Conservation (phyloP, 2,888 invertebrate genomes). For the Adela reaumurella region DNA sequence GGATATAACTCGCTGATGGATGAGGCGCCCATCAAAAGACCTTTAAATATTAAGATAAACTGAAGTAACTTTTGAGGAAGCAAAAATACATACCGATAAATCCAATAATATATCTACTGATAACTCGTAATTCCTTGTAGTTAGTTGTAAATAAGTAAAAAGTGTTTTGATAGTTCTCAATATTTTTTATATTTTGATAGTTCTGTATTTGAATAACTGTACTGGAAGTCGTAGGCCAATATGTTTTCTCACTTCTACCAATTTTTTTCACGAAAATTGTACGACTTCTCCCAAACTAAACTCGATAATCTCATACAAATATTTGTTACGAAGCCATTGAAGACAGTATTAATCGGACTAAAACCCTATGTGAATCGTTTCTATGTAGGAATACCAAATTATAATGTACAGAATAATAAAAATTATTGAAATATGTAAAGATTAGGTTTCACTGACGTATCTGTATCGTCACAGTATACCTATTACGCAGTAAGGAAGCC, state of each 20-base stretch:
- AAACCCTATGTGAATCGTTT: constrained; percentile 15
- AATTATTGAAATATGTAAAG: neutral
- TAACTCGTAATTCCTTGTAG: constrained; percentile 49
- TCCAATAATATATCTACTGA: constrained; percentile 6
- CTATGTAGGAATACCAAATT: neutral
- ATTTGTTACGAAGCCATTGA: constrained; percentile 55
- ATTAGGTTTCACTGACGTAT: neutral
- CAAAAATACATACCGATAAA: neutral
- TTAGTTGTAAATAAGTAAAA: constrained; percentile 54
- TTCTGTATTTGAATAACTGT: constrained; percentile 44
- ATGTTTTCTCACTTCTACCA: constrained; percentile 34
- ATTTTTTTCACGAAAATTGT: neutral
- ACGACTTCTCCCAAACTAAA: neutral
- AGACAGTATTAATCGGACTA: constrained; percentile 56
- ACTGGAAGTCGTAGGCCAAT: constrained; percentile 50
- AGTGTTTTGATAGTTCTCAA: constrained; percentile 57
- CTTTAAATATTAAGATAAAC: neutral
- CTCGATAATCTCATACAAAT: constrained; percentile 12
- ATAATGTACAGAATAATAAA: neutral
- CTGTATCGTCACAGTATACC: no score
- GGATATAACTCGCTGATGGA: no score
- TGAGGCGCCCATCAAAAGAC: neutral
- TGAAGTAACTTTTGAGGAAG: neutral
- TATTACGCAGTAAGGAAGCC: no score
- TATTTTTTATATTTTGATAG: constrained; percentile 61